Evolutionary conservation across 1,140 invertebrate genomes (phyloP).

Genomic region (Thrips palmi): DNA sequence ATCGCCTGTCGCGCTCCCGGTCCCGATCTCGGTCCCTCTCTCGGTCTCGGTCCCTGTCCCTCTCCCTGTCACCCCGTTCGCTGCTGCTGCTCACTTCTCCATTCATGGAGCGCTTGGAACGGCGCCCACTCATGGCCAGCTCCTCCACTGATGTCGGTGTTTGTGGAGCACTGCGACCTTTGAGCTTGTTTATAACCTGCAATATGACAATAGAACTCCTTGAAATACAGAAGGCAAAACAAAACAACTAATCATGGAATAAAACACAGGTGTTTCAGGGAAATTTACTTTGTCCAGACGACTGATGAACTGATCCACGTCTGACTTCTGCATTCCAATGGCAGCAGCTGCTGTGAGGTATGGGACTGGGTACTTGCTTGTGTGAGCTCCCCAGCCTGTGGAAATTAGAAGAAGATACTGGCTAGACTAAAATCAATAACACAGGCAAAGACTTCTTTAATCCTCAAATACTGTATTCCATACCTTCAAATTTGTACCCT

Average conservation of each 20-base stretch:
- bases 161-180: constrained; percentile 28
- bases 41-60: background rate
- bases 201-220: too few species aligned
- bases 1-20: constrained; percentile 13
- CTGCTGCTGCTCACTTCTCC: constrained; percentile 11
- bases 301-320: constrained; percentile 45
- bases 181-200: constrained; percentile 28
- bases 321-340: constrained; percentile 44
- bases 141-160: constrained; percentile 27
- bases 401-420: constrained; percentile 17
- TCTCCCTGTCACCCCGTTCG: constrained; percentile 7
- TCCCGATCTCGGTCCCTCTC: constrained; percentile 15
- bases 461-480: constrained; percentile 8
- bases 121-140: constrained; percentile 15
- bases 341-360: constrained; percentile 54
- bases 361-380: constrained; percentile 35
- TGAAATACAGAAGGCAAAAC: too few species aligned
- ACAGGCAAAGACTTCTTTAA: too few species aligned
- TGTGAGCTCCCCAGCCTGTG: constrained; percentile 48
- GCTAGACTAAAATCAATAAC: background rate
- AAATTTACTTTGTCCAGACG: constrained; percentile 42
- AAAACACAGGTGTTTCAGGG: too few species aligned
- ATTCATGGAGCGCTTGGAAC: constrained; percentile 13
- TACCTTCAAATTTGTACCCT: constrained; percentile 36
- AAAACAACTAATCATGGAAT: too few species aligned